These are phyloP conservation scores for Ramazzottius varieornatus DNA, from an alignment of 2,888 invertebrate genomes.

Conservation along the genomic window DNA sequence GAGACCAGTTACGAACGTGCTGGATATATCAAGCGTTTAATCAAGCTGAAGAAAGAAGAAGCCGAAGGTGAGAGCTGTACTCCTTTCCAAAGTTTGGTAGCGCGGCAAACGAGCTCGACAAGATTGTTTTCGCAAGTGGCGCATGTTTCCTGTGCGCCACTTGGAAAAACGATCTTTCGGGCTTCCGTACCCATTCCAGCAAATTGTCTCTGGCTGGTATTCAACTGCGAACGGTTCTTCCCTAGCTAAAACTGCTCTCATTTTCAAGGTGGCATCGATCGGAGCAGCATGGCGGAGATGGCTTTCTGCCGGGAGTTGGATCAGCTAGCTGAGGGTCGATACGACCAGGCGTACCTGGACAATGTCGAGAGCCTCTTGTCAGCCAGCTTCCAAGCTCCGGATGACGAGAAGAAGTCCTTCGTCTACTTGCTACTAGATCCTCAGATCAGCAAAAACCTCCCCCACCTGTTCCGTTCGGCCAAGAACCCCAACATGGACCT, in stretches of 20 bases:
- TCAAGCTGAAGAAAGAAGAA: not conserved
- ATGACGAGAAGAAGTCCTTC: slow-evolving; percentile 26
- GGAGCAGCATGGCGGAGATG: not conserved
- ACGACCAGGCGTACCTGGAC: not conserved
- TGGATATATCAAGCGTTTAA: not conserved
- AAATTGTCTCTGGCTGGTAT: no score
- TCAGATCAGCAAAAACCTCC: slow-evolving; percentile 46
- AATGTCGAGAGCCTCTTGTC: not conserved
- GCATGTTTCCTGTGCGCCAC: no score
- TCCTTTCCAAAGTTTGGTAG: not conserved
- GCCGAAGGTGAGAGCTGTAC: not conserved
- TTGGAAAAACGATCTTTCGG: no score
- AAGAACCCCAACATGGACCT: slow-evolving; percentile 5
- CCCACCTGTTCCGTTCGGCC: slow-evolving; percentile 25
- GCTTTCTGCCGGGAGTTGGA: not conserved
- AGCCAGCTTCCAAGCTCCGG: not conserved
- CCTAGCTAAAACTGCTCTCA: no score
- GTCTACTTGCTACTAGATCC: slow-evolving; percentile 73
- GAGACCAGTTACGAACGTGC: not conserved
- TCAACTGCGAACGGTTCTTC: no score
- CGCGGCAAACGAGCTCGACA: not conserved
- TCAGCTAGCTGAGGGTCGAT: not conserved
- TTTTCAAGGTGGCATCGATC: not conserved
- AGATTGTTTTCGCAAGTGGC: no score
- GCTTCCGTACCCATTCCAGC: no score